Percentiles rank a stretch among this genome's conserved stretches.
Evolutionary conservation across 2,888 invertebrate species (phyloP).

Genomic region (Norana najaformis): DNA sequence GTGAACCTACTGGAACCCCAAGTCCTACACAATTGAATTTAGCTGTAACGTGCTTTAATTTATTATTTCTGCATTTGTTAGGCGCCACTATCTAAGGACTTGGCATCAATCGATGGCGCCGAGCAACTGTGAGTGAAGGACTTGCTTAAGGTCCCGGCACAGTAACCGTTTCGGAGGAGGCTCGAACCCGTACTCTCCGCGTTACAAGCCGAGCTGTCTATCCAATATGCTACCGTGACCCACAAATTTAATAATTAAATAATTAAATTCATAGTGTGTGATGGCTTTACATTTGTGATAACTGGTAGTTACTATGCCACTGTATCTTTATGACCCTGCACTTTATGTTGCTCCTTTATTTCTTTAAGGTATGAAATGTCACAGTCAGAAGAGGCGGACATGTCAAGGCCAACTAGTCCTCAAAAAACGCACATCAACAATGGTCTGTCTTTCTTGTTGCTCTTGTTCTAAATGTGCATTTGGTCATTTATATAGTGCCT

Average conservation of each 20-base stretch:
- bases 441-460: neutral
- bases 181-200: too few relatives aligned
- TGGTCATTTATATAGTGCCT: too few relatives aligned
- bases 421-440: conserved; percentile 5
- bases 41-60: too few relatives aligned
- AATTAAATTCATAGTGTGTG: neutral
- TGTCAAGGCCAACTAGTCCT: neutral
- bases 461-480: neutral
- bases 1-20: neutral
- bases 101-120: too few relatives aligned
- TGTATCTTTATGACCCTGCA: neutral
- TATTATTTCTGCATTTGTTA: too few relatives aligned
- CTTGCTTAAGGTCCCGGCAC: too few relatives aligned
- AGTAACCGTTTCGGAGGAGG: too few relatives aligned
- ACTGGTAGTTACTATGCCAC: neutral
- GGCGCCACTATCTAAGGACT: too few relatives aligned
- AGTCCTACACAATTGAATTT: neutral
- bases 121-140: too few relatives aligned
- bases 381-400: neutral
- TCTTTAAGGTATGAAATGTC: neutral
- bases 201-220: too few relatives aligned
- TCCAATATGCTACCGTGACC: too few relatives aligned
- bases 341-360: neutral
- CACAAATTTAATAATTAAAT: too few relatives aligned
- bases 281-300: neutral